Base-by-base conservation (phyloP, 2,797 vertebrate genomes). In the Steatocranus sp. region DNA sequence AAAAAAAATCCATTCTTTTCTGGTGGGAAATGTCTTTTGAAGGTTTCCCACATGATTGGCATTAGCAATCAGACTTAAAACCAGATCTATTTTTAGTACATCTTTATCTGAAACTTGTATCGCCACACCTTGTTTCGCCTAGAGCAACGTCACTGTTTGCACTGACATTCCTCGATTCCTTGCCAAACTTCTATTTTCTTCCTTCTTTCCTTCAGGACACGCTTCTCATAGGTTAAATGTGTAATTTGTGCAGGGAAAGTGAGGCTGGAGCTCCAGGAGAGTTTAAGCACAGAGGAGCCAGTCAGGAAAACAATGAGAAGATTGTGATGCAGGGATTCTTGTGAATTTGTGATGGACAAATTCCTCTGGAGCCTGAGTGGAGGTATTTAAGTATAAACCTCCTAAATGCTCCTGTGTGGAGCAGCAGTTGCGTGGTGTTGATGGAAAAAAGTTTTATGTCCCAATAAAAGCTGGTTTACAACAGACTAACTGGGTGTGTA, bases 371-470 rank as follows among this genome's bases (percentile, higher is more conserved):
- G 83, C 81, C 87, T 25, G 53, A 84, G 68, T 75, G 81, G 70
- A 92, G 91, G 87, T 85, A 86, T 92, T 92, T 91, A 27, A 49
- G 84, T 82, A 54, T 84, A 91, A 93, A 87, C 46, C 87, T 58
- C 61, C 81, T 86, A 87, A 93, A 92, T 85, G 78, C 80, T 46
- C 75, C 82, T 76, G 86, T 85, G 90, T 90, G 87, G 68, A 80
- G 88, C 81, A 89, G 86, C 86, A 89, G 86, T 83, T 81, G 79
- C 61, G n/a, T 91, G 89, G 92, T 91, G 88, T 88, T 88, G 93
- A 90, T 94, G 94, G 94, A 95, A 95, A 95, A 87, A 89, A 89
- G 73, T 92, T 95, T 95, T 94, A 95, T 90, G 88, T 92, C 88
- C 88, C 92, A 92, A 87, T 94, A 95, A 95, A 95, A 94, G 82